Evolutionary conservation across 2,797 vertebrate genomes (phyloP), one percentile per base, ranked within the genome.

Genomic region (Bradypodion pumilum): DNA sequence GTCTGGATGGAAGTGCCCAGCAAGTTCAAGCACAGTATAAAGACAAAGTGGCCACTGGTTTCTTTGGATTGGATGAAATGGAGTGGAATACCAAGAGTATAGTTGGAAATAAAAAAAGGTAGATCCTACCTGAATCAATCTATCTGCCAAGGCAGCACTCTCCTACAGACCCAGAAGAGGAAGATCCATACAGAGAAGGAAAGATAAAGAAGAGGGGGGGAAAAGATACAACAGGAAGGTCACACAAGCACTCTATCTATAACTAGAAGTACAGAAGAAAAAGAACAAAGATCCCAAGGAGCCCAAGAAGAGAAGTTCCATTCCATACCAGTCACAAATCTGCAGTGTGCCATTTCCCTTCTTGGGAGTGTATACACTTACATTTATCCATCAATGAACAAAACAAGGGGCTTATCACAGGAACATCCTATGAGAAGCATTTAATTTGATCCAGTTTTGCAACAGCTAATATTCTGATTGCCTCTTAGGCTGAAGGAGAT

Each of bases 111-210:
- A 5, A 60, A 75, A 75, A 77, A 74, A 88, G 88, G 87, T 52
- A 85, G 96, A 97, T 97, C 92, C 94, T 99, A 99, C 98, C 98
- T 99, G 98, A 94, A 99, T 99, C 94, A 99, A 97, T 94, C 98
- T 98, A 97, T 99, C 98, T 96, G 98, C 98, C 95, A 99, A 96
- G 96, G 98, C 98, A 91, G 98, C 98, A 90, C 98, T 99, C 96
- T 99, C 98, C 98, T 99, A 97, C 93, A 96, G 94, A 89, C 86
- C 59, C 93, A 85, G 76, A 88, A 86, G 91, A 92, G 89, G 89
- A 87, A 92, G 89, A 92, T 89, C 94, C 87, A 88, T 80, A 95
- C 91, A 89, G 87, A 89, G 93, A 91, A 91, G 91, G 93, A 94
- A 89, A 89, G 85, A 90, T 89, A 88, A 88, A 87, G 80, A 87